phyloP scores from a whole-genome alignment of 2,113 vertebrate species.

The Phoenicopterus ruber region DNA sequence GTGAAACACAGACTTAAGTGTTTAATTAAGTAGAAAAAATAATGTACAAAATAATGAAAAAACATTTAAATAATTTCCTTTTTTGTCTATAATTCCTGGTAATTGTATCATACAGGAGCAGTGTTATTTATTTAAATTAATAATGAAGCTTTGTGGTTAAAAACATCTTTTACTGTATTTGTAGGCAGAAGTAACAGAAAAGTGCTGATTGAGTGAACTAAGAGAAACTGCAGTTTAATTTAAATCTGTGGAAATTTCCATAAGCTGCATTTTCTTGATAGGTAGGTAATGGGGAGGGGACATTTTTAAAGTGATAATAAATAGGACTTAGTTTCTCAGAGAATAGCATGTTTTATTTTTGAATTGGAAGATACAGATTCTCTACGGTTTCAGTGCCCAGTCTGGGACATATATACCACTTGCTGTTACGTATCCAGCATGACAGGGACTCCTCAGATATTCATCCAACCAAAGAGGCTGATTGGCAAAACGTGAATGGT shows the following conservation, averaged over 20 bases:
- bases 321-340: neutral
- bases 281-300: neutral
- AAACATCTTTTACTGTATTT: neutral
- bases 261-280: neutral
- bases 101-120: neutral
- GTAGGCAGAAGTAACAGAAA: neutral
- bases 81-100: neutral
- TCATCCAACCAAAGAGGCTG: neutral
- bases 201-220: neutral
- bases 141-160: neutral
- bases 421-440: neutral
- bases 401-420: too few species aligned
- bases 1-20: neutral
- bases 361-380: neutral
- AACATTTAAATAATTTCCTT: neutral
- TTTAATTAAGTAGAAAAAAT: neutral
- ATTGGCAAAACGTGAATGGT: neutral
- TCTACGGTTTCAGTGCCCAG: neutral
- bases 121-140: neutral
- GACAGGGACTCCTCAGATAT: neutral
- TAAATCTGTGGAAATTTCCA: neutral
- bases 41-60: neutral
- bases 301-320: neutral
- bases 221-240: neutral
- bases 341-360: neutral